Evolutionary conservation across 2,888 invertebrate genomes (phyloP), one percentile per base, ranked within the genome.

Genomic region (Orchesellides sinensis): DNA sequence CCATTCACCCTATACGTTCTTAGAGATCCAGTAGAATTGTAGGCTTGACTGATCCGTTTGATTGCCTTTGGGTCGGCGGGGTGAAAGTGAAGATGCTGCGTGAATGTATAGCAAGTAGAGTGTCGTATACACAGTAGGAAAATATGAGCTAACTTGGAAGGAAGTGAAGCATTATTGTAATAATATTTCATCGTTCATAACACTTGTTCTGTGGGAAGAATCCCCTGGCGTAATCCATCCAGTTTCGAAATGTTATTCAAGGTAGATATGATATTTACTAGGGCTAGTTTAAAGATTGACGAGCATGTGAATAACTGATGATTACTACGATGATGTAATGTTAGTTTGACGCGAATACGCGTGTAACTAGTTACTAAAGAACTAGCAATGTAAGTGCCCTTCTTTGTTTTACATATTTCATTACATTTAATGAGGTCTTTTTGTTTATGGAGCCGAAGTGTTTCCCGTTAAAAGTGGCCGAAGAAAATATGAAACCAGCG

Each of bases 1-100:
- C 10, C 32, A 6, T 32, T 32, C 32, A 32, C 5, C 32, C 5
- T 32, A n/a, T 10, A 32, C 10, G 5, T 32, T 10, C 32, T 32
- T 32, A 32, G 6, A 32, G 6, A 32, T 32, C 32, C 32, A 32
- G 32, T 32, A 32, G 32, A 54, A 54, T 25, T 54, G 54, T 25
- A 54, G 19, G 54, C 54, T 54, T 54, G 12, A 25, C 25, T 54
- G 54, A 54, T 54, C 54, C 25, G 2, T n/a, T 54, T 54, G 54
- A 54, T 54, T 54, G 54, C 54, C 25, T 6, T 25, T 23, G 23
- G 25, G 54, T 23, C n/a, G 52, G 52, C 4, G n/a, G 5, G 12
- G 21, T 8, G 49, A 17, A 21, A 49, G 17, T 6, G 49, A 49
- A 49, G 19, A 17, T 8, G 49, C n/a, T n/a, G 49, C 5, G n/a